These are phyloP conservation scores for Pararge aegeria DNA, from an alignment of 1,140 invertebrate genomes.

Conservation along the genomic window DNA sequence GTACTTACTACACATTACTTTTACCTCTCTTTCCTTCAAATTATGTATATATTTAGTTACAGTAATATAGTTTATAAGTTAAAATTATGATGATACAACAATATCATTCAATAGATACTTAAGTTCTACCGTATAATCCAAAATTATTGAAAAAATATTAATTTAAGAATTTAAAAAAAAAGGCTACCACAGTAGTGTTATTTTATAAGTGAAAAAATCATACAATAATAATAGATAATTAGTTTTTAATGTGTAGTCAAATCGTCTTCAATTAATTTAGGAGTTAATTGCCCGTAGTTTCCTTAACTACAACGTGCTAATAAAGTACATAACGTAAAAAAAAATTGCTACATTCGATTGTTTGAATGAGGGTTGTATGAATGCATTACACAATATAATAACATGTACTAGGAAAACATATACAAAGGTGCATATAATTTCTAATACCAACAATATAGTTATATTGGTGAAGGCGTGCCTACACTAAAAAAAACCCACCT, in stretches of 20 bases:
- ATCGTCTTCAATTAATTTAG: constrained; percentile 3
- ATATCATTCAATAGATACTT: neutral
- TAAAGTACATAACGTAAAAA: no score
- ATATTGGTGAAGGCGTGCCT: no score
- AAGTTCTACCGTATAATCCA: neutral
- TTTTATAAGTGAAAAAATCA: neutral
- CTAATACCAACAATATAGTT: no score
- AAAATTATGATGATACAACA: neutral
- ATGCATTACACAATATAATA: no score
- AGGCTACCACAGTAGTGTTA: neutral
- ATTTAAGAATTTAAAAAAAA: constrained; percentile 1
- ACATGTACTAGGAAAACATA: no score
- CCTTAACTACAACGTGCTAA: no score
- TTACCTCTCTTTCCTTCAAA: neutral
- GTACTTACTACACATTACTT: neutral
- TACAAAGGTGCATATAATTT: no score
- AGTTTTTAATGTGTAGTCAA: neutral
- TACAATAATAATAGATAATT: neutral
- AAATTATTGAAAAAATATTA: neutral
- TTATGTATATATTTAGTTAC: neutral
- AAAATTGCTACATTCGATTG: no score
- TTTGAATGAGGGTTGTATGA: no score
- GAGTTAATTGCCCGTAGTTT: neutral
- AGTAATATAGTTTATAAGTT: neutral
- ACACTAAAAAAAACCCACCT: no score